Evolutionary conservation across 2,797 vertebrate genomes (phyloP).

Genomic region (Diplodus sargus): DNA sequence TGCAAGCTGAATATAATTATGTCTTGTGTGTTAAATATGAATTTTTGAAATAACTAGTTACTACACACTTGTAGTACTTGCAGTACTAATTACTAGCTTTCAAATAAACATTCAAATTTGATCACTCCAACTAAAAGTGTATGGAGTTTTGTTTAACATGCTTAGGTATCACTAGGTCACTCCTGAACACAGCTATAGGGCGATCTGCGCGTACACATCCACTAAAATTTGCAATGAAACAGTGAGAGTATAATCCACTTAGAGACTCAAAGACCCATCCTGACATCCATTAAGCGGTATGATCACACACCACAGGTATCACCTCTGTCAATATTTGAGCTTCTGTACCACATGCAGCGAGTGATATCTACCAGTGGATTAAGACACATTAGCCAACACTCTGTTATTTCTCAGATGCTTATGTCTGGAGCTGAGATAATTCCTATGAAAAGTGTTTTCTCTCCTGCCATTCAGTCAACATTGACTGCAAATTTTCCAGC

Average conservation of each 20-base stretch:
- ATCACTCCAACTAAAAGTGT: too few species aligned
- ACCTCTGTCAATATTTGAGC: constrained; percentile 18
- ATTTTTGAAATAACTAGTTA: too few species aligned
- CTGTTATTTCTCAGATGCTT: constrained; percentile 13
- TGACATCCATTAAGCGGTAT: constrained; percentile 26
- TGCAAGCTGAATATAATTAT: too few species aligned
- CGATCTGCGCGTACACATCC: not conserved
- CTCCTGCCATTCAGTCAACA: constrained; percentile 5
- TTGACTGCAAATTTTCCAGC: constrained; percentile 12
- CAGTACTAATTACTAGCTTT: too few species aligned
- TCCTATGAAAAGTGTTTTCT: not conserved
- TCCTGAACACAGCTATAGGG: not conserved
- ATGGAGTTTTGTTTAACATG: too few species aligned
- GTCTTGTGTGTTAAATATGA: too few species aligned
- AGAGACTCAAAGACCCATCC: constrained; percentile 24
- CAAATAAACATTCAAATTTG: too few species aligned
- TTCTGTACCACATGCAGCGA: constrained; percentile 20
- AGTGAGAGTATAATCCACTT: constrained; percentile 31
- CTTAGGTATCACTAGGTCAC: not conserved
- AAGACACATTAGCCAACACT: constrained; percentile 36
- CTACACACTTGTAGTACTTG: too few species aligned
- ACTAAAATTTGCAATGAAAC: constrained; percentile 8
- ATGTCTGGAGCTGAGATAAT: constrained; percentile 9
- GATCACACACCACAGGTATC: constrained; percentile 30
- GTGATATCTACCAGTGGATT: constrained; percentile 25